Evolutionary conservation across 2,888 invertebrate genomes (phyloP).

Genomic region (Sericinus montela): DNA sequence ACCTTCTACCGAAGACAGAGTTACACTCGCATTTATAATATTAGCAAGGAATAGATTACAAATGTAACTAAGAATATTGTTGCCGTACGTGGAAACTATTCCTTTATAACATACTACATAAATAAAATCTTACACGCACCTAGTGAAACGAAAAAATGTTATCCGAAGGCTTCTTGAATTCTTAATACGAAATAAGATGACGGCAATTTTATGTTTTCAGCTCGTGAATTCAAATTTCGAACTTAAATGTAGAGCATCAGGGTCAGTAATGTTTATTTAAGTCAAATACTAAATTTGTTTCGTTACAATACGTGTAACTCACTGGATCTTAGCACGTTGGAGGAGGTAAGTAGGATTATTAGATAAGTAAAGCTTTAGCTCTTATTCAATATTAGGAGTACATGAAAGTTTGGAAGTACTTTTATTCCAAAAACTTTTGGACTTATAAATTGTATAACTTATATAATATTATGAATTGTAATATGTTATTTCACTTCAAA

Average conservation of each 20-base stretch:
- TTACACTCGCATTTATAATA: too few species aligned
- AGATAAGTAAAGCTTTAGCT: constrained; percentile 2
- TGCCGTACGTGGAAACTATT: too few species aligned
- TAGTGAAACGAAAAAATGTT: neutral
- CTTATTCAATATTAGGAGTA: neutral
- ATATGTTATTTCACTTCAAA: too few species aligned
- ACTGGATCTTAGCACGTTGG: neutral
- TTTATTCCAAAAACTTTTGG: too few species aligned
- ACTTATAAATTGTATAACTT: too few species aligned
- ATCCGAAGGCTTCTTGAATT: neutral
- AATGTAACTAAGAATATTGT: too few species aligned
- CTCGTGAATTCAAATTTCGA: neutral
- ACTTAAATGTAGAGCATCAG: neutral
- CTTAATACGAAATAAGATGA: neutral
- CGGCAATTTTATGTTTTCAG: neutral
- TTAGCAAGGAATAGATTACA: too few species aligned
- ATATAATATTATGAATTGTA: too few species aligned
- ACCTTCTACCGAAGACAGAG: too few species aligned
- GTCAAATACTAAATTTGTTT: neutral
- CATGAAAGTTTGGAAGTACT: too few species aligned
- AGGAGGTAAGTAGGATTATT: constrained; percentile 3
- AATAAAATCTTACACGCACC: neutral
- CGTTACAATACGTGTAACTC: neutral
- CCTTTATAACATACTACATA: neutral
- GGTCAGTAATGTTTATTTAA: neutral